Percentiles rank a stretch among this genome's conserved stretches.
Conservation (phyloP, 2,113 vertebrate genomes). For the Callipepla squamata region DNA sequence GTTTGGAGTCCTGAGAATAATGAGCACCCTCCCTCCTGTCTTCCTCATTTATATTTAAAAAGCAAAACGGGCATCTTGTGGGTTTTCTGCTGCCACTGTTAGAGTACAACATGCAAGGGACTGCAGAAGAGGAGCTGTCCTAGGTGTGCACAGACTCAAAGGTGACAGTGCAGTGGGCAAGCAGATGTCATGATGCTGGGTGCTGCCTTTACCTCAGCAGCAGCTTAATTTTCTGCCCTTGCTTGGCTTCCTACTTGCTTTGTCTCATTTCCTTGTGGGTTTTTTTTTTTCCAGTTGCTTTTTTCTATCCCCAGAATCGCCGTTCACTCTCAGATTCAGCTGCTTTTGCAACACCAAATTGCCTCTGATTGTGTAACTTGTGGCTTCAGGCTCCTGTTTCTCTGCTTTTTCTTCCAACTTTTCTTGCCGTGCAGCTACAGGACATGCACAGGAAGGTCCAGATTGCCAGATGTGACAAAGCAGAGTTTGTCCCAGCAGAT, state of each 20-base stretch:
- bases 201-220: background rate
- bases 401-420: background rate
- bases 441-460: background rate
- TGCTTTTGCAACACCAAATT: background rate
- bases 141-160: background rate
- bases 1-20: background rate
- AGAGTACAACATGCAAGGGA: rapidly evolving
- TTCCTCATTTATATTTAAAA: background rate
- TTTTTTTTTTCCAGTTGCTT: background rate
- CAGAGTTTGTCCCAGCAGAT: background rate
- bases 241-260: background rate
- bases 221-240: background rate
- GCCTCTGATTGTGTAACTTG: background rate
- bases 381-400: background rate
- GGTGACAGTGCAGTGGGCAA: no score
- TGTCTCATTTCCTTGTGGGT: background rate
- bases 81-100: background rate
- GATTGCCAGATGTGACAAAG: background rate
- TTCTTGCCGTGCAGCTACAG: background rate
- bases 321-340: background rate
- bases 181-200: background rate
- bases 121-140: background rate
- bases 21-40: background rate
- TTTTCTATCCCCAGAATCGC: background rate
- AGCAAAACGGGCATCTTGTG: rapidly evolving